phyloP scores from a whole-genome alignment of 1,140 invertebrate genomes.

The Homarus americanus region DNA sequence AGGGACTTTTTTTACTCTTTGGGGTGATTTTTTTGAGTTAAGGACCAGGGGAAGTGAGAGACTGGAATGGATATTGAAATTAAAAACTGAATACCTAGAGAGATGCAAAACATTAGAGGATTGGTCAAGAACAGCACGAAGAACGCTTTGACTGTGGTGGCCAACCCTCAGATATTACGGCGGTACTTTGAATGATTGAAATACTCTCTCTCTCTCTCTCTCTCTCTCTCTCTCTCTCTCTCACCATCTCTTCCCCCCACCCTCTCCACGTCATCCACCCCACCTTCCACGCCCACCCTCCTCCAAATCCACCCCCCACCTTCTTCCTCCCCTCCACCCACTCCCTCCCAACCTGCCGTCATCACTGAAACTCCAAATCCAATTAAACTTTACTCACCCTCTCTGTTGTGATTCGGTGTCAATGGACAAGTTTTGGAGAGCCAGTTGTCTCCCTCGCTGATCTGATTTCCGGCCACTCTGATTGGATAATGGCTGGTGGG shows the following conservation, averaged over 20 bases:
- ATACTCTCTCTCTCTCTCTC: not conserved
- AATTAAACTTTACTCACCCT: constrained; percentile 3
- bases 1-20: no score
- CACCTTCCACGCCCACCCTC: not conserved
- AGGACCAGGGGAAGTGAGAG: no score
- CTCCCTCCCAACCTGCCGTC: not conserved
- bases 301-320: not conserved
- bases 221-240: not conserved
- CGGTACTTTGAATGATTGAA: no score
- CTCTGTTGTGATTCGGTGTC: constrained; percentile 17
- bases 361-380: not conserved
- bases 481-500: constrained; percentile 5
- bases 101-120: no score
- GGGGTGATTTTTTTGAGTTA: no score
- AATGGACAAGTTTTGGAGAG: constrained; percentile 6
- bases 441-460: not conserved
- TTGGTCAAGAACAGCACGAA: no score
- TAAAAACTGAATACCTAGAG: no score
- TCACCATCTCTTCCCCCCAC: not conserved
- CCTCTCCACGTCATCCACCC: not conserved
- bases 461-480: constrained; percentile 18
- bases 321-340: not conserved
- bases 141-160: no score
- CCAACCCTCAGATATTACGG: no score
- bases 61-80: no score